These are phyloP conservation scores for Pristionchus pacificus DNA, from an alignment of 1,140 invertebrate species.

Conservation along the genomic window DNA sequence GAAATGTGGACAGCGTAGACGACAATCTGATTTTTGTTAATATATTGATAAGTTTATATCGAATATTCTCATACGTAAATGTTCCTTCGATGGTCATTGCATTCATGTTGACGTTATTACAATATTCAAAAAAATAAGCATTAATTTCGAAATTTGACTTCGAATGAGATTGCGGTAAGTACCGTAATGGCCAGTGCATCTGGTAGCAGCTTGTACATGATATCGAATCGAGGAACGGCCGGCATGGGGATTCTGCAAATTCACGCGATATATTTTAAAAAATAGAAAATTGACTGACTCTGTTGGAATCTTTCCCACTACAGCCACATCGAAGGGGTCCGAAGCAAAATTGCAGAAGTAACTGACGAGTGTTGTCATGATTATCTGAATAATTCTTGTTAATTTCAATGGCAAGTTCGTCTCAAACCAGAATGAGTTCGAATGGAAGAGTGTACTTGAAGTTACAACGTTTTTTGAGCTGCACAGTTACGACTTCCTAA, in stretches of 20 bases:
- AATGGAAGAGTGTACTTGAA: constrained; percentile 46
- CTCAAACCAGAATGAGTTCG: constrained; percentile 40
- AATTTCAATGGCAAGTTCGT: constrained; percentile 5
- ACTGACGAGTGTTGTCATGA: constrained; percentile 48
- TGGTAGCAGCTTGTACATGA: constrained; percentile 50
- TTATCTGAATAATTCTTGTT: constrained; percentile 35
- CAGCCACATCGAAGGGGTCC: constrained; percentile 41
- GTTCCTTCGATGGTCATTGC: too few relatives aligned
- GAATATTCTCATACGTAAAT: too few relatives aligned
- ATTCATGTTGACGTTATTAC: too few relatives aligned
- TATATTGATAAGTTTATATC: too few relatives aligned
- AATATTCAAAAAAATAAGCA: too few relatives aligned
- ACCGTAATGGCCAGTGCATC: constrained; percentile 60
- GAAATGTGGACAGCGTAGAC: constrained; percentile 61
- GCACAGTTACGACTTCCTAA: constrained; percentile 42
- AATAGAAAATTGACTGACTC: constrained; percentile 35
- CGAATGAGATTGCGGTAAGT: background rate
- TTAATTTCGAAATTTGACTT: too few relatives aligned
- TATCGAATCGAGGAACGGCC: constrained; percentile 48
- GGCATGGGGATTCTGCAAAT: constrained; percentile 53
- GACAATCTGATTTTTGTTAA: constrained; percentile 53
- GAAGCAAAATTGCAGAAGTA: constrained; percentile 45
- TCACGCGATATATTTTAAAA: too few relatives aligned
- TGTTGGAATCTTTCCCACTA: constrained; percentile 48
- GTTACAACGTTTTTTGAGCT: constrained; percentile 41